Evolutionary conservation across 2,888 invertebrate species (phyloP).

Genomic region (Eupithecia vulgata): DNA sequence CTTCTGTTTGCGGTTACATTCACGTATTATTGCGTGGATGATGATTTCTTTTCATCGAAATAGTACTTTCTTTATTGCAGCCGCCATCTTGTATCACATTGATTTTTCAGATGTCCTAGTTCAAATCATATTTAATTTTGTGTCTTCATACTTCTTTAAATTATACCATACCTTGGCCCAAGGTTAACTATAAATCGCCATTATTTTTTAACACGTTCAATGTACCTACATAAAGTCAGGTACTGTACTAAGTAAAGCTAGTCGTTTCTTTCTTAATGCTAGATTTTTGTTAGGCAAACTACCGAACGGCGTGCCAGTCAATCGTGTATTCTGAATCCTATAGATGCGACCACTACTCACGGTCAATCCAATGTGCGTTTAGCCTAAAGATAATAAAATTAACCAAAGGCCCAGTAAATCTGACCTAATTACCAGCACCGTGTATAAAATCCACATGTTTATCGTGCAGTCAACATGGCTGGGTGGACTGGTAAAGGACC

Average conservation of each 20-base stretch:
- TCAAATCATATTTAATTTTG: too few species aligned
- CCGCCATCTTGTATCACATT: too few species aligned
- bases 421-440: constrained; percentile 19
- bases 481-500: constrained; percentile 19
- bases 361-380: too few species aligned
- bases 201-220: not conserved
- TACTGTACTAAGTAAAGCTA: too few species aligned
- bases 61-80: too few species aligned
- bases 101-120: not conserved
- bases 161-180: too few species aligned
- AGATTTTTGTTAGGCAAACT: not conserved
- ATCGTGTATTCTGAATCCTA: not conserved
- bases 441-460: constrained; percentile 20
- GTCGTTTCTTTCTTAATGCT: not conserved
- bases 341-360: too few species aligned
- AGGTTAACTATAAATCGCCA: too few species aligned
- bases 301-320: not conserved
- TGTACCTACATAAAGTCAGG: not conserved
- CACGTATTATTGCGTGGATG: not conserved
- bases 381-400: not conserved
- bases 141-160: too few species aligned
- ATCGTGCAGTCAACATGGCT: constrained; percentile 29
- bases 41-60: not conserved
- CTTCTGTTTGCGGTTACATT: not conserved
- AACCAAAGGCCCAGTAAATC: not conserved